Evolutionary conservation across 2,113 vertebrate species (phyloP).

Genomic region (Xiphophorus couchianus): DNA sequence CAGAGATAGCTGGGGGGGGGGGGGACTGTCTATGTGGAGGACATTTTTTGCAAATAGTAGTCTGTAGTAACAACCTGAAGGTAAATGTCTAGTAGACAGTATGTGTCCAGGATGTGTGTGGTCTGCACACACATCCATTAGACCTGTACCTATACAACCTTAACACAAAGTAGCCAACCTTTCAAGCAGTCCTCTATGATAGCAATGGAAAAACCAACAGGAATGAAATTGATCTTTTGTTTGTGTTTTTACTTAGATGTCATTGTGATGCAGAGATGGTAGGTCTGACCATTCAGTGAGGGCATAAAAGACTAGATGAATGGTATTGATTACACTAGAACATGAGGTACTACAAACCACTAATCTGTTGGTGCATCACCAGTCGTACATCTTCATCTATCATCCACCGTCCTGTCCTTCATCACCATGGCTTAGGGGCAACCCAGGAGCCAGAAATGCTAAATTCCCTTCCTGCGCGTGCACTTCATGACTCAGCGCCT

Average conservation of each 20-base stretch:
- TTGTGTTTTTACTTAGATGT: conserved; percentile 23
- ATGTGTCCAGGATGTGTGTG: too few species aligned
- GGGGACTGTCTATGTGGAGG: too few species aligned
- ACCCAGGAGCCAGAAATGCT: conserved; percentile 52
- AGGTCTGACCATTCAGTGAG: conserved; percentile 23
- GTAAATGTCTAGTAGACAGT: too few species aligned
- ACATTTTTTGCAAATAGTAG: too few species aligned
- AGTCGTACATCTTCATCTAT: conserved; percentile 82
- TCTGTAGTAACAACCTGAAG: too few species aligned
- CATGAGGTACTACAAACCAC: conserved; percentile 74
- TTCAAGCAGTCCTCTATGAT: conserved; percentile 47
- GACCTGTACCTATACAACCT: background rate
- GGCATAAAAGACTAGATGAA: conserved; percentile 50
- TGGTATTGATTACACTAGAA: conserved; percentile 78
- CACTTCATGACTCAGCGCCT: conserved; percentile 60
- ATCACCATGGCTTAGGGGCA: conserved; percentile 58
- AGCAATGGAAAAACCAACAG: conserved; percentile 21
- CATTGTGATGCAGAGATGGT: conserved; percentile 37
- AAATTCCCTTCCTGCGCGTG: conserved; percentile 49
- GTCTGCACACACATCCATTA: too few species aligned
- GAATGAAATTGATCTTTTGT: conserved; percentile 10
- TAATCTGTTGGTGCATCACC: conserved; percentile 81
- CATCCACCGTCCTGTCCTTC: conserved; percentile 71
- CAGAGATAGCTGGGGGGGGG: too few species aligned
- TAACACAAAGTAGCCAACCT: background rate